Evolutionary conservation across 1,140 invertebrate species (phyloP).

Genomic region (Saccostrea glomerata): DNA sequence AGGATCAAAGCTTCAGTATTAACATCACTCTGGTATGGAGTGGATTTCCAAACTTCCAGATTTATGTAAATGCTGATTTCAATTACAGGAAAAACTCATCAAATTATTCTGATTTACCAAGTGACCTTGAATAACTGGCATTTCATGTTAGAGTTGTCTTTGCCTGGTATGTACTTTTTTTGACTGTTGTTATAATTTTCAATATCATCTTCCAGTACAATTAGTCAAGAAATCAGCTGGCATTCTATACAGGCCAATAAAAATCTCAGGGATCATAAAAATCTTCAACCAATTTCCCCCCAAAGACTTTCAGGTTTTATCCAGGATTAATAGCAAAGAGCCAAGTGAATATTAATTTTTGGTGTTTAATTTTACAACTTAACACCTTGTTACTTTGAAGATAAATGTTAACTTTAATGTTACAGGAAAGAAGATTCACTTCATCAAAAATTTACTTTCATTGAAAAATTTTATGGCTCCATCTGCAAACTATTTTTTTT

Average conservation of each 20-base stretch:
- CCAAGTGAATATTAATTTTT: not conserved
- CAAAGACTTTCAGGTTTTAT: not conserved
- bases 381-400: not conserved
- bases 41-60: constrained; percentile 8
- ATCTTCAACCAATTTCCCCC: not conserved
- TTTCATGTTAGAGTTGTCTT: not conserved
- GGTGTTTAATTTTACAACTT: not conserved
- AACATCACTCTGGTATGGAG: not conserved
- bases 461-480: too few relatives aligned
- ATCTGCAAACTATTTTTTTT: too few relatives aligned
- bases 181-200: not conserved
- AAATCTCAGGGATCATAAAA: not conserved
- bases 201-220: not conserved
- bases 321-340: not conserved
- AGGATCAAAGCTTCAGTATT: not conserved
- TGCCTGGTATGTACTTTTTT: not conserved
- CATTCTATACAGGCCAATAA: not conserved
- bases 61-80: constrained; percentile 25
- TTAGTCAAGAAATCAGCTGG: not conserved
- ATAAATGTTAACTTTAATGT: not conserved
- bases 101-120: constrained; percentile 3
- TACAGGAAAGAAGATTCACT: not conserved
- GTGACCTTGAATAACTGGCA: not conserved
- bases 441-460: not conserved
- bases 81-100: constrained; percentile 26